Evolutionary conservation across 2,797 vertebrate species (phyloP).

Genomic region (Sebastes taczanowskii): DNA sequence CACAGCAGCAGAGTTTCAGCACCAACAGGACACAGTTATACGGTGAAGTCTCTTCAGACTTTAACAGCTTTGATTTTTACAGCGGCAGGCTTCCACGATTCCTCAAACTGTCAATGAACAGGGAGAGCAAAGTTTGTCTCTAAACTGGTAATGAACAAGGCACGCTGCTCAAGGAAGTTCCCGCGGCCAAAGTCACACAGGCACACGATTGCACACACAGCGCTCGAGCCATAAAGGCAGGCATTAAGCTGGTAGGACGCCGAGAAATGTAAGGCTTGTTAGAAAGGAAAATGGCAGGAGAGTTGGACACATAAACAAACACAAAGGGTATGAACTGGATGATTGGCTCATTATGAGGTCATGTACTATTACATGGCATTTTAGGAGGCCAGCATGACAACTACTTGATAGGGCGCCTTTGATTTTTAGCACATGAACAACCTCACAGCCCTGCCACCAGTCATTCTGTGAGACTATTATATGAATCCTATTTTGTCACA

Average conservation of each 20-base stretch:
- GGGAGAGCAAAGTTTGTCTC: constrained; percentile 10
- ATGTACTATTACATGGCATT: background rate
- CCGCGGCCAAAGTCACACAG: background rate
- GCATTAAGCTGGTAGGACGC: constrained; percentile 4
- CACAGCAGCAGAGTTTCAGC: background rate
- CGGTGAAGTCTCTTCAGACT: background rate
- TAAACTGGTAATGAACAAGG: constrained; percentile 11
- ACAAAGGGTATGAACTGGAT: constrained; percentile 8
- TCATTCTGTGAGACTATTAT: background rate
- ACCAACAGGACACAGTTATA: constrained; percentile 11
- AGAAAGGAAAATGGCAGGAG: constrained; percentile 11
- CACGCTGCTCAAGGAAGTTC: constrained; percentile 2
- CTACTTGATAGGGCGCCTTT: background rate
- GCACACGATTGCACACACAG: constrained; percentile 9
- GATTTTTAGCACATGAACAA: background rate
- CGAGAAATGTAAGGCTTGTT: constrained; percentile 3
- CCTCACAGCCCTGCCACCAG: background rate
- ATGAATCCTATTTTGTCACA: background rate
- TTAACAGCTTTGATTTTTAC: constrained; percentile 12
- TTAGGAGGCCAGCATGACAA: background rate
- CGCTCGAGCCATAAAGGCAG: constrained; percentile 14
- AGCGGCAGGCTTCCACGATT: background rate
- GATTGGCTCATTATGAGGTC: constrained; percentile 29
- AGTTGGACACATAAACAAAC: constrained; percentile 16
- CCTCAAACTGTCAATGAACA: background rate